A percentile compares a stretch with the other conserved stretches of the same genome.
Conservation (phyloP, 2,113 vertebrate genomes). For the Brachyhypopomus gauderio region DNA sequence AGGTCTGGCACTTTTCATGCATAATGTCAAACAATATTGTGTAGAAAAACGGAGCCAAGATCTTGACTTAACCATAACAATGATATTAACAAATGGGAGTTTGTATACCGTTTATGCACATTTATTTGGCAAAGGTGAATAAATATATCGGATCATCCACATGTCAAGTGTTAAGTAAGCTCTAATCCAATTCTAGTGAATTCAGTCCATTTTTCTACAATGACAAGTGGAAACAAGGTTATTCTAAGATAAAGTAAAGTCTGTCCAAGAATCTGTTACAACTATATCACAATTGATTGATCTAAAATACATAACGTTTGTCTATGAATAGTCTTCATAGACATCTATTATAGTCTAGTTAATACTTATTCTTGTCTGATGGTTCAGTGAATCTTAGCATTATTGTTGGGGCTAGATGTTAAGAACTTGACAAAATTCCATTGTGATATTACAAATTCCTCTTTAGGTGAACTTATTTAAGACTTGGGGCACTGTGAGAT, state of each 20-base stretch:
- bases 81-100: neutral
- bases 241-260: neutral
- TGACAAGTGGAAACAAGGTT: neutral
- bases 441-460: slow-evolving; percentile 3
- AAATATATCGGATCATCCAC: neutral
- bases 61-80: neutral
- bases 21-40: slow-evolving; percentile 7
- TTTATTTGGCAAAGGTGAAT: neutral
- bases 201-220: neutral
- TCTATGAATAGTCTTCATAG: neutral
- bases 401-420: neutral
- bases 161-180: neutral
- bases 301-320: neutral
- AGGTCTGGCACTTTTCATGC: neutral
- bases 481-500: slow-evolving; percentile 6
- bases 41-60: neutral
- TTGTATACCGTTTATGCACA: slow-evolving; percentile 6
- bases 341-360: neutral
- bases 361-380: neutral
- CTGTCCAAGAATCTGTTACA: neutral
- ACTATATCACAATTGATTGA: neutral
- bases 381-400: neutral
- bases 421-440: neutral
- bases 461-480: slow-evolving; percentile 21
- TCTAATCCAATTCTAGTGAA: neutral